Conservation (phyloP, 2,113 vertebrate species). For the Suricata suricatta region DNA sequence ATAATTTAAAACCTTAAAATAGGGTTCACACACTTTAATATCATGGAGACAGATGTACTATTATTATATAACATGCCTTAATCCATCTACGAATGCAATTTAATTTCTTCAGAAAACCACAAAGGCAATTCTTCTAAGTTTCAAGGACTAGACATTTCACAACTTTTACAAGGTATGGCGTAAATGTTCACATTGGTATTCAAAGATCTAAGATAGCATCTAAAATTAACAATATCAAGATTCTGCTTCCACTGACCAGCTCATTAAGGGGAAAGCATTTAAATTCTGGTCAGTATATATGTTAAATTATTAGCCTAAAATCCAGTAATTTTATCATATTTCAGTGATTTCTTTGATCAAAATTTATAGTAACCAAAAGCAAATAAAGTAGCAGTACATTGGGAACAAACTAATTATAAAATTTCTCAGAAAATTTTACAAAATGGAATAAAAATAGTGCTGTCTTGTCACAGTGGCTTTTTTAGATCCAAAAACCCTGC, state of each 20-base stretch:
- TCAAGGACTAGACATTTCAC: constrained; percentile 64
- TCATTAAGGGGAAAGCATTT: constrained; percentile 70
- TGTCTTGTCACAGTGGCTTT: constrained; percentile 86
- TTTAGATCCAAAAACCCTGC: constrained; percentile 88
- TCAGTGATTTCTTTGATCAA: constrained; percentile 68
- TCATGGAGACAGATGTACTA: neutral
- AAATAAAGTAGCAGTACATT: constrained; percentile 84
- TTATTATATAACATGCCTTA: constrained; percentile 48
- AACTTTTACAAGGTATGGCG: constrained; percentile 68
- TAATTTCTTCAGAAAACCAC: constrained; percentile 65
- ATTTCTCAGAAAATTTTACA: constrained; percentile 85
- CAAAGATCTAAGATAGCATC: constrained; percentile 58
- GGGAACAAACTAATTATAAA: constrained; percentile 84
- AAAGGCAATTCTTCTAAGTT: constrained; percentile 56
- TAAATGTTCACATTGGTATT: constrained; percentile 60
- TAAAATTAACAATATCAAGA: constrained; percentile 59
- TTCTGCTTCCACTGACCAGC: constrained; percentile 75
- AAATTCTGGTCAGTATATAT: constrained; percentile 69
- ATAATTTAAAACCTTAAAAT: constrained; percentile 10
- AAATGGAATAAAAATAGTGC: constrained; percentile 85
- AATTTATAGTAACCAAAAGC: constrained; percentile 79
- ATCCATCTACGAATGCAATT: constrained; percentile 47
- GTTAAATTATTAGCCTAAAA: constrained; percentile 66
- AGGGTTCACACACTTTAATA: constrained; percentile 38
- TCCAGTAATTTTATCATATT: constrained; percentile 74